Percentiles rank a stretch among this genome's conserved stretches.
Conservation (phyloP, 2,797 vertebrate species). For the Poecilia velifera region DNA sequence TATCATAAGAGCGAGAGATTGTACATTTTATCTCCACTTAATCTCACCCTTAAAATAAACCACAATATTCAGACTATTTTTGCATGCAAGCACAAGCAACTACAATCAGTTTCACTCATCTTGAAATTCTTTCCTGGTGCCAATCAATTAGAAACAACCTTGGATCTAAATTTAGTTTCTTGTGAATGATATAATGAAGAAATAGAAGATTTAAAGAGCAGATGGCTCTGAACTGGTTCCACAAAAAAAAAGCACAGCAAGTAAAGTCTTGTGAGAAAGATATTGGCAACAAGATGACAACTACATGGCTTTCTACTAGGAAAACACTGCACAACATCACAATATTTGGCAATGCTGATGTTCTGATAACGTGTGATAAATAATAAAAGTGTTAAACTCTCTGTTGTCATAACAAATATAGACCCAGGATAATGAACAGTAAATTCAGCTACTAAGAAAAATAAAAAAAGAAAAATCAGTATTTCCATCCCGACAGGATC, state of each 20-base stretch:
- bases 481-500: background rate
- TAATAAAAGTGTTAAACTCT: background rate
- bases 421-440: background rate
- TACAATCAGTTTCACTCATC: background rate
- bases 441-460: background rate
- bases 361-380: background rate
- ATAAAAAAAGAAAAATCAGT: background rate
- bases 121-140: background rate
- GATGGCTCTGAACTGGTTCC: background rate
- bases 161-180: background rate
- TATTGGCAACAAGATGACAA: background rate
- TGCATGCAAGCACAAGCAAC: background rate
- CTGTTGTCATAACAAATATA: background rate
- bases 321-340: background rate
- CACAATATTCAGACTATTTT: background rate
- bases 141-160: background rate
- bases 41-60: background rate
- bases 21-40: background rate
- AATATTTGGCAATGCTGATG: background rate
- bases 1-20: background rate
- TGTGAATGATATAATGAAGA: background rate
- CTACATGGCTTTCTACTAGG: background rate
- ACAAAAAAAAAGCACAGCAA: background rate
- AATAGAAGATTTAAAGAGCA: background rate
- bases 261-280: background rate